Evolutionary conservation across 2,797 vertebrate genomes (phyloP), one percentile per base, ranked within the genome.

Genomic region (Anomalospiza imberbis): DNA sequence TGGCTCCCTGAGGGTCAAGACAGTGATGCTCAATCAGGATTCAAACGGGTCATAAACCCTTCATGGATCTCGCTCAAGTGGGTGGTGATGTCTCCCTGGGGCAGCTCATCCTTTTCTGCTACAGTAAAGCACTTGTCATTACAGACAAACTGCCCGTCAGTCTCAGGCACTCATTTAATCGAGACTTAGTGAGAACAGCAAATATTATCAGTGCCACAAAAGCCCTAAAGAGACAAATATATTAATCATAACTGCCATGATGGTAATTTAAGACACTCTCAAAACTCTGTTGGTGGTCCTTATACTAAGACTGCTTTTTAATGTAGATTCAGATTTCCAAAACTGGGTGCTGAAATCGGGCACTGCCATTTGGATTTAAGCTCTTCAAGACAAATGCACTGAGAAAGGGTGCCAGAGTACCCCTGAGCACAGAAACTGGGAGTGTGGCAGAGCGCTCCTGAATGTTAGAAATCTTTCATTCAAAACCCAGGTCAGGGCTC

Each of bases 41-140:
- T 98, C 98, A 97, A 98, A 97, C 66, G 94, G 98, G 98, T 98
- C 98, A 97, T 97, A 98, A 98, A 98, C 97, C 96, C 97, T 98
- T 97, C 97, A 96, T 96, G 97, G 97, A 98, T 98, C 97, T 97
- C 92, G 85, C 97, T 98, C 97, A 97, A 97, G 97, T 97, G 97
- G 97, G 97, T 98, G 97, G 96, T 96, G 96, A 98, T 97, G 97
- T 95, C 96, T 98, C 98, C 97, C 97, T 93, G 89, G 97, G 97
- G 97, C 96, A 71, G 62, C 96, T 97, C 97, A 98, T 98, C 97
- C 97, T 97, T 97, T 97, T 96, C 95, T 91, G 93, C 94, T 95
- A 97, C 91, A 97, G 96, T 97, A 97, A 96, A 97, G 96, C 96
- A 96, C 96, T 97, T 98, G 98, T 98, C 98, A 98, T 97, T 96